phyloP scores from a whole-genome alignment of 2,888 invertebrate species.

The Ceraclea dissimilis region DNA sequence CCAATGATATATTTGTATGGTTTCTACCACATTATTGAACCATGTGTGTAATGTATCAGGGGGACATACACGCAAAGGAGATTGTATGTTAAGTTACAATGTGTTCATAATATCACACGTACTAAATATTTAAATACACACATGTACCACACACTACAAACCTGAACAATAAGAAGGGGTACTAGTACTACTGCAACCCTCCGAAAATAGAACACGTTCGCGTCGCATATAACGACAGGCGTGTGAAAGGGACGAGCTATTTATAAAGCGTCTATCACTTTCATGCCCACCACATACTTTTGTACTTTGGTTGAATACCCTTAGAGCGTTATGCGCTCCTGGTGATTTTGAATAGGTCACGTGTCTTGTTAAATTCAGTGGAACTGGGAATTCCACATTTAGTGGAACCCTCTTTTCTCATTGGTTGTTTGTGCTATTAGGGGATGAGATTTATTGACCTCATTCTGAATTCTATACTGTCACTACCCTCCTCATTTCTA shows the following conservation, averaged over 20 bases:
- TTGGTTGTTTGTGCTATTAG: neutral
- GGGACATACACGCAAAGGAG: neutral
- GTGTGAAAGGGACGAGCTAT: slow-evolving; percentile 9
- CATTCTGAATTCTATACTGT: too few species aligned
- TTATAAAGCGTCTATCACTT: neutral
- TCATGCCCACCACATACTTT: neutral
- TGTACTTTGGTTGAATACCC: neutral
- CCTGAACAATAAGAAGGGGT: slow-evolving; percentile 1
- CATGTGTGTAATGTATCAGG: slow-evolving; percentile 17
- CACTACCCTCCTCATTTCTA: too few species aligned
- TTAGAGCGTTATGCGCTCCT: slow-evolving; percentile 18
- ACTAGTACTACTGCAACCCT: slow-evolving; percentile 21
- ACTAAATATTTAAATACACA: slow-evolving; percentile 7
- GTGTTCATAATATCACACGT: too few species aligned
- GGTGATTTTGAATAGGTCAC: slow-evolving; percentile 24
- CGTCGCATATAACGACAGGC: neutral
- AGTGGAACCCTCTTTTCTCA: slow-evolving; percentile 13
- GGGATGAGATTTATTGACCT: neutral
- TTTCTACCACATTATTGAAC: slow-evolving; percentile 13
- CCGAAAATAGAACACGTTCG: slow-evolving; percentile 13
- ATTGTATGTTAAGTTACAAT: neutral
- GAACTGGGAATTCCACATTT: slow-evolving; percentile 13
- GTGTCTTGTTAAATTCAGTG: slow-evolving; percentile 23
- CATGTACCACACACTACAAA: neutral
- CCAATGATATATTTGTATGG: too few species aligned